These are phyloP conservation scores for Luscinia luscinia DNA, from an alignment of 2,797 vertebrate species.

Conservation along the genomic window DNA sequence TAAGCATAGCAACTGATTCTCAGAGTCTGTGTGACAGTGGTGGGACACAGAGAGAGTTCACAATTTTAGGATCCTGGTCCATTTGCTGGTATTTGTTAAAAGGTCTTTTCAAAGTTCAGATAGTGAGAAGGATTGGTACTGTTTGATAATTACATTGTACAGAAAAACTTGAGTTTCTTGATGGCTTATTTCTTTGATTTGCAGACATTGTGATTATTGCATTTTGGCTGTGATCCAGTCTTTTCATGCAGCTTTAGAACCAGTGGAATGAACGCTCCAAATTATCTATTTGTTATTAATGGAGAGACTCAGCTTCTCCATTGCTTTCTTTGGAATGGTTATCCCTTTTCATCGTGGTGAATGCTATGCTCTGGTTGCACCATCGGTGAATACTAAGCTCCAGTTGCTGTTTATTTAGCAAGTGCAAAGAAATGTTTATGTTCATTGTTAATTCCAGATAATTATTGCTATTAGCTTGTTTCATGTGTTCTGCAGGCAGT, in stretches of 20 bases:
- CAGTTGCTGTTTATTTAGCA: not conserved
- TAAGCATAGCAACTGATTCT: not conserved
- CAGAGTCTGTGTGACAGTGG: not conserved
- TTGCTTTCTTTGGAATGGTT: not conserved
- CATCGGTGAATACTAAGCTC: not conserved
- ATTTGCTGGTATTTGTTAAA: not conserved
- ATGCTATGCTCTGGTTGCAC: not conserved
- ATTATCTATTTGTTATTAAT: not conserved
- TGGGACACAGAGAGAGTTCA: not conserved
- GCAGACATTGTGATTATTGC: constrained; percentile 39
- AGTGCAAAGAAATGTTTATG: constrained; percentile 35
- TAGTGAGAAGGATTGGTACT: not conserved
- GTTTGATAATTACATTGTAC: not conserved
- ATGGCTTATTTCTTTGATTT: constrained; percentile 55
- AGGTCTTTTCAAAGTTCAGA: not conserved
- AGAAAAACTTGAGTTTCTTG: constrained; percentile 17
- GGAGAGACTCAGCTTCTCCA: not conserved
- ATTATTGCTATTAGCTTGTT: constrained; percentile 60
- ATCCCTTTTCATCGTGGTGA: not conserved
- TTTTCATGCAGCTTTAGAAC: constrained; percentile 19
- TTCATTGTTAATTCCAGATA: constrained; percentile 28
- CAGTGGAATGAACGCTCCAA: constrained; percentile 27
- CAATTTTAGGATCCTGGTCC: not conserved
- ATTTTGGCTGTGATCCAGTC: constrained; percentile 54
- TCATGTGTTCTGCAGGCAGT: constrained; percentile 18